Evolutionary conservation across 2,888 invertebrate species (phyloP).

Genomic region (Venusia cambrica): DNA sequence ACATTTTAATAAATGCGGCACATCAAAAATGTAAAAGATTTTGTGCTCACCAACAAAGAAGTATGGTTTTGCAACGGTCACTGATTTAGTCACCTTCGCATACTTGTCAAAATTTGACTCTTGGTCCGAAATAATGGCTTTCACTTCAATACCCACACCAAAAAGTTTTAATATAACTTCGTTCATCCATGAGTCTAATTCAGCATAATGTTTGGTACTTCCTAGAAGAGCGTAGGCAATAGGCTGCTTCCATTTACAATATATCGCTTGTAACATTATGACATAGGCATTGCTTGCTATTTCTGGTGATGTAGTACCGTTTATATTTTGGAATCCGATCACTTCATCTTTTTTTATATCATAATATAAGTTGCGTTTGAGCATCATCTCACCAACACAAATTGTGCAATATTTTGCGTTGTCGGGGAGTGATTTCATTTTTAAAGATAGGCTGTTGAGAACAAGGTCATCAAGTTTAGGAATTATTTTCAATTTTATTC

Average conservation of each 20-base stretch:
- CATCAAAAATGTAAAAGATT: constrained; percentile 30
- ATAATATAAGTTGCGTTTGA: constrained; percentile 13
- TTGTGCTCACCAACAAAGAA: constrained; percentile 19
- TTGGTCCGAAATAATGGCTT: constrained; percentile 33
- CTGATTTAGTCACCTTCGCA: constrained; percentile 29
- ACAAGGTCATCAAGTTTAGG: constrained; percentile 7
- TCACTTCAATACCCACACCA: constrained; percentile 27
- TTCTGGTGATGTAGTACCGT: neutral
- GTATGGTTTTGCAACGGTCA: constrained; percentile 29
- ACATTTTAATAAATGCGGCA: constrained; percentile 29
- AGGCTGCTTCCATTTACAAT: constrained; percentile 33
- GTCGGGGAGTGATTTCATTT: constrained; percentile 9
- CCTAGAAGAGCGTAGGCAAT: constrained; percentile 27
- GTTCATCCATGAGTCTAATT: constrained; percentile 30
- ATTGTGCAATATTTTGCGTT: constrained; percentile 13
- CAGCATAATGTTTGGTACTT: constrained; percentile 24
- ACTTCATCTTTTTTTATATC: constrained; percentile 10
- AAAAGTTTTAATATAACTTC: constrained; percentile 30
- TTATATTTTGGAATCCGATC: constrained; percentile 9
- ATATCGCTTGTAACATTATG: constrained; percentile 31
- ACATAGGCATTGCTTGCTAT: constrained; percentile 10
- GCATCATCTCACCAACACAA: constrained; percentile 7
- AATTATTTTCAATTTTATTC: constrained; percentile 1
- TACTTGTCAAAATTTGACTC: constrained; percentile 32
- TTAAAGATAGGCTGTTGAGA: constrained; percentile 5